Percentiles rank a stretch among this genome's conserved stretches.
phyloP scores from a whole-genome alignment of 2,797 vertebrate species.

The Danio tinwini region DNA sequence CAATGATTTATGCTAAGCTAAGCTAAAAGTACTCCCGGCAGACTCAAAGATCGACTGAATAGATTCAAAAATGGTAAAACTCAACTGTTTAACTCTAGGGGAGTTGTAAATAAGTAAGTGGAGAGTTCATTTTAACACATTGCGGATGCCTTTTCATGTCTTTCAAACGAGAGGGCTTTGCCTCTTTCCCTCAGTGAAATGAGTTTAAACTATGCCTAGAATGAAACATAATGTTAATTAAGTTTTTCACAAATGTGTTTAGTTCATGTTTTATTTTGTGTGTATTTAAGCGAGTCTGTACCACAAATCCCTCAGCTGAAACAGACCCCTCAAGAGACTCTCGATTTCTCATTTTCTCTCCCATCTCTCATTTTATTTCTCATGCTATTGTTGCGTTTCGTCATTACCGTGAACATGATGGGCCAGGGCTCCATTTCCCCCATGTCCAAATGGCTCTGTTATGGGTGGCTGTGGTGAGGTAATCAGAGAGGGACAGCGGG shows the following conservation, averaged over 20 bases:
- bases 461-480: conserved; percentile 42
- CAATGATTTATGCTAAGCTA: too few species aligned
- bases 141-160: neutral
- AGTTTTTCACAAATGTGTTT: conserved; percentile 30
- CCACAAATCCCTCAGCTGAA: neutral
- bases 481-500: conserved; percentile 47
- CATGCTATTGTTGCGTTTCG: conserved; percentile 42
- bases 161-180: neutral
- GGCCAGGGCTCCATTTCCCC: conserved; percentile 42
- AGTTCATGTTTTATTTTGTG: conserved; percentile 13
- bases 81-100: too few species aligned
- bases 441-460: conserved; percentile 49
- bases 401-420: conserved; percentile 49
- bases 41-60: too few species aligned
- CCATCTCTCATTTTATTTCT: conserved; percentile 26
- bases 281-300: neutral
- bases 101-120: too few species aligned
- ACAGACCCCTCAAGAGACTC: neutral
- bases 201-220: conserved; percentile 25
- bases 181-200: conserved; percentile 17
- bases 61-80: too few species aligned
- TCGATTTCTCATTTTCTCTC: conserved; percentile 31
- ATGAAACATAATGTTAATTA: conserved; percentile 32
- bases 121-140: neutral
- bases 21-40: too few species aligned